phyloP scores from a whole-genome alignment of 1,140 invertebrate species.

The Platorchestia sp. region DNA sequence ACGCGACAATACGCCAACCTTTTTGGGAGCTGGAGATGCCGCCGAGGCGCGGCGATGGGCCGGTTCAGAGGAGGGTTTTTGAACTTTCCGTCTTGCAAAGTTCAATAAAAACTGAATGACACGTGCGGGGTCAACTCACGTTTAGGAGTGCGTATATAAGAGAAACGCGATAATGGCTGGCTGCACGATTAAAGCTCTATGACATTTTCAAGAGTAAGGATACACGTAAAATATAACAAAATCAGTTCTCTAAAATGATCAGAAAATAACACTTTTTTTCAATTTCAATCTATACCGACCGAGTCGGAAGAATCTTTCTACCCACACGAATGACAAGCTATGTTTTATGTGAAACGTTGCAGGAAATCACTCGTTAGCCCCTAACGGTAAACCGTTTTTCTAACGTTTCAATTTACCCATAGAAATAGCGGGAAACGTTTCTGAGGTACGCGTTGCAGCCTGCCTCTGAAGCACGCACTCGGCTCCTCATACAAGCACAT shows the following conservation, averaged over 20 bases:
- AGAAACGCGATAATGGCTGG: not conserved
- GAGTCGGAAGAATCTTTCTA: not conserved
- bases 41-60: not conserved
- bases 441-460: no score
- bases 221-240: not conserved
- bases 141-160: not conserved
- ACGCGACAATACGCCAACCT: not conserved
- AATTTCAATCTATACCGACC: not conserved
- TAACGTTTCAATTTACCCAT: no score
- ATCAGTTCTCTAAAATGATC: not conserved
- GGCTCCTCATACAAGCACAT: no score
- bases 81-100: slow-evolving; percentile 2
- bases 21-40: not conserved
- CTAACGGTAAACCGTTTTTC: no score
- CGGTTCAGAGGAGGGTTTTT: not conserved
- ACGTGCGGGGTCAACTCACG: not conserved
- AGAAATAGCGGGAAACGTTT: no score
- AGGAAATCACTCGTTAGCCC: not conserved
- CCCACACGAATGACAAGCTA: not conserved
- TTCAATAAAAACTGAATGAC: slow-evolving; percentile 11
- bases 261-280: not conserved
- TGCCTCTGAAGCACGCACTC: no score
- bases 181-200: not conserved
- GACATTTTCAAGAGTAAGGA: not conserved
- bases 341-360: not conserved